Percentiles rank a stretch among this genome's conserved stretches.
phyloP scores from a whole-genome alignment of 1,140 invertebrate species.

The Linepithema humile region DNA sequence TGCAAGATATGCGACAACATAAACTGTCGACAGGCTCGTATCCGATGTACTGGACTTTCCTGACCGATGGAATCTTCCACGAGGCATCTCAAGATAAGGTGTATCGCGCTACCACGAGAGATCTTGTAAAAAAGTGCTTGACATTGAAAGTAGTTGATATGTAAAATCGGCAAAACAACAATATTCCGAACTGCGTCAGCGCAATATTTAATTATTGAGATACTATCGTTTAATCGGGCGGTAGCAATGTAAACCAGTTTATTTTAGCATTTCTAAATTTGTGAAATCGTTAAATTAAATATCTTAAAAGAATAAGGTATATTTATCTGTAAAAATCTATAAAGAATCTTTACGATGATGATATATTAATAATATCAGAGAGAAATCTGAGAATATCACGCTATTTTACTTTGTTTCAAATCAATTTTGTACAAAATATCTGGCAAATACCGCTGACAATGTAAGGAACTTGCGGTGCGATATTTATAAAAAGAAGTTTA shows the following conservation, averaged over 20 bases:
- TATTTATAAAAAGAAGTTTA: not conserved
- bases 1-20: conserved; percentile 57
- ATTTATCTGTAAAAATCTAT: too few relatives aligned
- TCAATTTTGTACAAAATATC: not conserved
- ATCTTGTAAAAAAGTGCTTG: conserved; percentile 65
- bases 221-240: not conserved
- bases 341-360: too few relatives aligned
- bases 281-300: too few relatives aligned
- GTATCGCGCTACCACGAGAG: conserved; percentile 41
- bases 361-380: too few relatives aligned
- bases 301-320: too few relatives aligned
- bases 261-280: not conserved
- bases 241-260: not conserved
- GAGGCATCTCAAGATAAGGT: conserved; percentile 63
- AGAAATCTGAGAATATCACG: too few relatives aligned
- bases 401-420: too few relatives aligned
- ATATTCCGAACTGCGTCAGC: not conserved
- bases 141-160: not conserved
- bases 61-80: conserved; percentile 54
- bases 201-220: conserved; percentile 5
- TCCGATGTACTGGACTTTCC: conserved; percentile 64
- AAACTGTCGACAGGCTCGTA: not conserved
- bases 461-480: not conserved
- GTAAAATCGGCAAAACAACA: not conserved
- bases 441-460: not conserved